A percentile compares a stretch with the other conserved stretches of the same genome.
Evolutionary conservation across 2,888 invertebrate genomes (phyloP).

Genomic region (Microchrysa polita): DNA sequence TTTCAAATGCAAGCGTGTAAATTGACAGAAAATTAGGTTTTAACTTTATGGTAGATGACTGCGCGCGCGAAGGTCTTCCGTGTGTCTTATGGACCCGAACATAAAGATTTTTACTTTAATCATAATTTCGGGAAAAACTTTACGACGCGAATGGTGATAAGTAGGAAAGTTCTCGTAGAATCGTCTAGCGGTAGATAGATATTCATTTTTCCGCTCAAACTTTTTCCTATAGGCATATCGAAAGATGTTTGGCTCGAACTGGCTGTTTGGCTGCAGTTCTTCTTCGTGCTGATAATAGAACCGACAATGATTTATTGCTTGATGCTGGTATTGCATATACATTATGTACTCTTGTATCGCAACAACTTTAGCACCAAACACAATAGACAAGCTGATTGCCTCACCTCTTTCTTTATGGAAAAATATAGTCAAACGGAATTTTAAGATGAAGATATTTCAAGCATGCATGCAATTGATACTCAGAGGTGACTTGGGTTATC

Average conservation of each 20-base stretch:
- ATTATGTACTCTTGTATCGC: not conserved
- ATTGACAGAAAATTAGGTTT: not conserved
- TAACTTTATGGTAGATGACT: not conserved
- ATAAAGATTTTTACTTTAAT: not conserved
- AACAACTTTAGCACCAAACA: too few relatives aligned
- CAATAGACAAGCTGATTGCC: slow-evolving; percentile 14
- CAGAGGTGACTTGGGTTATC: not conserved
- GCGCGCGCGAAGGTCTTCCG: not conserved
- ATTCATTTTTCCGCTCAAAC: slow-evolving; percentile 37
- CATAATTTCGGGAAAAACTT: slow-evolving; percentile 19
- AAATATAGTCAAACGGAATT: slow-evolving; percentile 22
- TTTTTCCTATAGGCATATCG: not conserved
- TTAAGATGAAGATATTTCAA: not conserved
- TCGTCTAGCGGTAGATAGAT: slow-evolving; percentile 32
- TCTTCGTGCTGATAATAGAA: slow-evolving; percentile 8
- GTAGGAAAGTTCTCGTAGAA: slow-evolving; percentile 37
- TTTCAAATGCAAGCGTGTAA: not conserved
- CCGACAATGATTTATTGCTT: slow-evolving; percentile 33
- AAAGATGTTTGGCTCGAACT: too few relatives aligned
- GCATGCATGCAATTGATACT: not conserved
- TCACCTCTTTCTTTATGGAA: not conserved
- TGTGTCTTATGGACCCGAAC: not conserved
- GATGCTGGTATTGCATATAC: too few relatives aligned
- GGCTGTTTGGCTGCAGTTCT: not conserved
- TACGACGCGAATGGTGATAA: not conserved